A percentile compares a stretch with the other conserved stretches of the same genome.
phyloP scores from a whole-genome alignment of 2,113 vertebrate species.

The Barnardius zonarius region DNA sequence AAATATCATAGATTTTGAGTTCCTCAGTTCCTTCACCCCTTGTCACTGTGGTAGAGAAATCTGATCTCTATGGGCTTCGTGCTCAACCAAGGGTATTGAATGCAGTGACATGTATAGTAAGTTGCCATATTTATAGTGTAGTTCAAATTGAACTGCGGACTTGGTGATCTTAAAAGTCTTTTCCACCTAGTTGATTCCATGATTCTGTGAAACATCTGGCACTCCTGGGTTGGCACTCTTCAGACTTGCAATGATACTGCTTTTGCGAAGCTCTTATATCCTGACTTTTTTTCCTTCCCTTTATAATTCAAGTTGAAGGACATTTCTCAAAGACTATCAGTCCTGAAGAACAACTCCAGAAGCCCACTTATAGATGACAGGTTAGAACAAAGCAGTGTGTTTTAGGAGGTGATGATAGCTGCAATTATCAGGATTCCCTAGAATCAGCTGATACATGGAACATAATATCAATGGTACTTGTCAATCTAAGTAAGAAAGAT shows the following conservation, averaged over 20 bases:
- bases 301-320: background rate
- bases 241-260: background rate
- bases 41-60: background rate
- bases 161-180: no score
- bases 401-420: background rate
- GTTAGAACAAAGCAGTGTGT: background rate
- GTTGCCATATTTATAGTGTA: background rate
- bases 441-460: background rate
- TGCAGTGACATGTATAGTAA: background rate
- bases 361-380: background rate
- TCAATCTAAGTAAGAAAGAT: background rate
- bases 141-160: background rate
- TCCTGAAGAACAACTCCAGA: background rate
- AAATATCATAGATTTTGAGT: background rate
- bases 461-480: background rate
- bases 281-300: background rate
- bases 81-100: background rate
- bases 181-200: no score
- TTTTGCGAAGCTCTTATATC: background rate
- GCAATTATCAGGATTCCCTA: background rate
- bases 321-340: background rate
- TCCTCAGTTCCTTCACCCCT: background rate
- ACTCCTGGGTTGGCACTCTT: background rate
- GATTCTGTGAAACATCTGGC: background rate
- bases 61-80: background rate